phyloP scores from a whole-genome alignment of 64 coral and sea anemone genomes.

The Actinia equina region DNA sequence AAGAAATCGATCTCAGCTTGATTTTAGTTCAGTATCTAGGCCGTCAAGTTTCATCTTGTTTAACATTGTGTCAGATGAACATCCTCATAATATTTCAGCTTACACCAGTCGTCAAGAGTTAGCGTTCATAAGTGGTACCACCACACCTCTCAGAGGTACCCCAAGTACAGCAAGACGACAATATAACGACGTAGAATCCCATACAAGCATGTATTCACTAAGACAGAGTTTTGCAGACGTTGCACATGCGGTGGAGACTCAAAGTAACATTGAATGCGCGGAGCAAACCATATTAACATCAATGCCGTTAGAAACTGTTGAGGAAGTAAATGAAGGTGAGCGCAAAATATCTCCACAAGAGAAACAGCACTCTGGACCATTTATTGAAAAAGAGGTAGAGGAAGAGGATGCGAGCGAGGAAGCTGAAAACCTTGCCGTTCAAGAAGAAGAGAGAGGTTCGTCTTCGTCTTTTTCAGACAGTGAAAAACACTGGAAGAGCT shows the following conservation, averaged over 20 bases:
- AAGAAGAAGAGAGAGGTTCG: conserved; percentile 16
- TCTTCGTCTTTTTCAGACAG: conserved; percentile 37
- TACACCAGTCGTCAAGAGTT: conserved; percentile 25
- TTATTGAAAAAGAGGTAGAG: neutral
- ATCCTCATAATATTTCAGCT: conserved; percentile 41
- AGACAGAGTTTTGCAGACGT: neutral
- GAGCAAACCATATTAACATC: neutral
- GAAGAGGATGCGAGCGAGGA: neutral
- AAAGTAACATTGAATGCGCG: neutral
- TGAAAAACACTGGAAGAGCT: neutral
- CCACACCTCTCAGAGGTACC: neutral
- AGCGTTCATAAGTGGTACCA: neutral
- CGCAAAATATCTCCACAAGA: neutral
- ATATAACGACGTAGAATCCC: neutral
- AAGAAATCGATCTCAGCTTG: conserved; percentile 22
- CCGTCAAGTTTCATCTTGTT: conserved; percentile 54
- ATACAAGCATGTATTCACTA: conserved; percentile 12
- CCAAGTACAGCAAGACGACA: neutral
- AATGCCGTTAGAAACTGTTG: conserved; percentile 5
- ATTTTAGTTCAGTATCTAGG: neutral
- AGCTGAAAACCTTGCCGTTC: neutral
- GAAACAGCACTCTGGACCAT: neutral
- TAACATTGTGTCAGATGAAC: conserved; percentile 46
- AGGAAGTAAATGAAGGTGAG: neutral
- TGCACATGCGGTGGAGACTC: neutral